A percentile compares a stretch with the other conserved stretches of the same genome.
Conservation (phyloP, 2,797 vertebrate genomes). For the Peromyscus eremicus region DNA sequence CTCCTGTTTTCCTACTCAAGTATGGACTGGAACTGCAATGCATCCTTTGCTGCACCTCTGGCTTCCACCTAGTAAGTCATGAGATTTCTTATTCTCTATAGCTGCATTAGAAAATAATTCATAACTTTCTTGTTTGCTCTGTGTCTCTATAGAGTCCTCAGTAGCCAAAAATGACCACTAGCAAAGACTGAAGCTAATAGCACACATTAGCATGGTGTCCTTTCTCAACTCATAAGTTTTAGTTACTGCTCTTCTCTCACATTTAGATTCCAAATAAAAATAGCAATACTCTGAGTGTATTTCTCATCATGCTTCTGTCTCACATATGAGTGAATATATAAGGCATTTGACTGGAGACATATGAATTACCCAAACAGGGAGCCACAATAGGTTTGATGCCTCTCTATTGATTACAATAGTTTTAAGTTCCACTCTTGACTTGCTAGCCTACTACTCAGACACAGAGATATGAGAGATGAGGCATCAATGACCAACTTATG, state of each 20-base stretch:
- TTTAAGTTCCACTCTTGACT: not conserved
- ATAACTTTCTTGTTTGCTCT: not conserved
- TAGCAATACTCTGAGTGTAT: not conserved
- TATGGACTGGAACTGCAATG: not conserved
- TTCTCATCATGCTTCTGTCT: not conserved
- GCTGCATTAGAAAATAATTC: not conserved
- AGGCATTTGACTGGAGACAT: not conserved
- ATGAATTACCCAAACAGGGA: not conserved
- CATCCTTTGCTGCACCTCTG: not conserved
- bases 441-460: not conserved
- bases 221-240: not conserved
- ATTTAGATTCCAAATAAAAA: slow-evolving; percentile 6
- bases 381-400: not conserved
- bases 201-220: not conserved
- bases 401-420: not conserved
- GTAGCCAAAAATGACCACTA: not conserved
- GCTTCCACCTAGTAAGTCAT: not conserved
- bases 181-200: not conserved
- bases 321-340: not conserved
- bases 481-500: not conserved
- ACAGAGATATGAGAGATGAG: not conserved
- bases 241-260: not conserved
- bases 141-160: not conserved
- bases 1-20: not conserved
- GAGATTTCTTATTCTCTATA: no score